phyloP scores from a whole-genome alignment of 2,888 invertebrate genomes.

The Polyploca ridens region DNA sequence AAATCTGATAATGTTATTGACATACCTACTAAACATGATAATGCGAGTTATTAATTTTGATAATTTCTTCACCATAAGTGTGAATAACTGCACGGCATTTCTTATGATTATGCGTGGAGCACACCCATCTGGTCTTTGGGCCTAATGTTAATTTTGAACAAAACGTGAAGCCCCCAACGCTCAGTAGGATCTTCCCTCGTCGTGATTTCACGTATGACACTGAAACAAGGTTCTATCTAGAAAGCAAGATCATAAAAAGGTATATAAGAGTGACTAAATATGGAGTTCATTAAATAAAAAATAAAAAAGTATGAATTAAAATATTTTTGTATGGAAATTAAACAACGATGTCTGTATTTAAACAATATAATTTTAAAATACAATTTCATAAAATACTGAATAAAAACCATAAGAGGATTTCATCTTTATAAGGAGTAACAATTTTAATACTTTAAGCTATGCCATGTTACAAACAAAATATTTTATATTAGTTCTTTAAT shows the following conservation, averaged over 20 bases:
- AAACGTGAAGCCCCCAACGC: conserved; percentile 32
- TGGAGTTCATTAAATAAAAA: too few relatives aligned
- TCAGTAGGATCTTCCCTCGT: conserved; percentile 22
- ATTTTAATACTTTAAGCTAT: too few relatives aligned
- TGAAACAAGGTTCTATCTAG: neutral
- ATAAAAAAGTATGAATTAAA: too few relatives aligned
- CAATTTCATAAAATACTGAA: too few relatives aligned
- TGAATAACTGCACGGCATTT: conserved; percentile 42
- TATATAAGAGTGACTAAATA: neutral
- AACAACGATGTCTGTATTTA: too few relatives aligned
- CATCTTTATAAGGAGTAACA: too few relatives aligned
- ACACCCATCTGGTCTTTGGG: conserved; percentile 34
- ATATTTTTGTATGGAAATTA: too few relatives aligned
- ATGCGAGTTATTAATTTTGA: conserved; percentile 35
- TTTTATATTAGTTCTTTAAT: too few relatives aligned
- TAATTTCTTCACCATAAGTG: conserved; percentile 35
- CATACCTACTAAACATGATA: conserved; percentile 27
- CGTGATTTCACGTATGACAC: conserved; percentile 1
- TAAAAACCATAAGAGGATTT: too few relatives aligned
- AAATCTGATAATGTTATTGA: too few relatives aligned
- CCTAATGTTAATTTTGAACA: conserved; percentile 20
- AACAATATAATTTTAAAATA: too few relatives aligned
- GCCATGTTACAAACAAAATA: too few relatives aligned
- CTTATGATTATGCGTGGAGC: conserved; percentile 42
- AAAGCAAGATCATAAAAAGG: neutral